phyloP scores from a whole-genome alignment of 2,888 invertebrate species.

The Polymixis lichenea region DNA sequence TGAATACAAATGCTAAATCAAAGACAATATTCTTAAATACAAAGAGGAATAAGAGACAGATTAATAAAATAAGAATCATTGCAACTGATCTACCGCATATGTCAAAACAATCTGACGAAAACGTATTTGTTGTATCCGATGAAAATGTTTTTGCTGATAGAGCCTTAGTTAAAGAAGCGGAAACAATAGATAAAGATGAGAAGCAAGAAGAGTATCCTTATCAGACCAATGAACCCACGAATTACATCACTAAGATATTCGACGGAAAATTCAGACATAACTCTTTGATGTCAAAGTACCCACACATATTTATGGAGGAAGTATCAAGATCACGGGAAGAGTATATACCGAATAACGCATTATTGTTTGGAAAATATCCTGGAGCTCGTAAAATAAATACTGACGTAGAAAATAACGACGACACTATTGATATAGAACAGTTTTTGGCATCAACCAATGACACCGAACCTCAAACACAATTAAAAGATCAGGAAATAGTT shows the following conservation, averaged over 20 bases:
- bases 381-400: slow-evolving; percentile 18
- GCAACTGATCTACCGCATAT: slow-evolving; percentile 72
- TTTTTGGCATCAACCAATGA: slow-evolving; percentile 16
- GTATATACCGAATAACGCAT: slow-evolving; percentile 45
- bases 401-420: slow-evolving; percentile 14
- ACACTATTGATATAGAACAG: slow-evolving; percentile 28
- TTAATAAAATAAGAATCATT: slow-evolving; percentile 81
- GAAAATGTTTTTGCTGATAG: slow-evolving; percentile 80
- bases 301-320: slow-evolving; percentile 83
- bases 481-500: slow-evolving; percentile 69
- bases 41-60: slow-evolving; percentile 80
- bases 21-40: slow-evolving; percentile 76
- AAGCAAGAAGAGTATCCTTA: slow-evolving; percentile 66
- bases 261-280: slow-evolving; percentile 72
- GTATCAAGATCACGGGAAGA: slow-evolving; percentile 73
- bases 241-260: slow-evolving; percentile 65
- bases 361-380: slow-evolving; percentile 52
- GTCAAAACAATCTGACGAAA: slow-evolving; percentile 75
- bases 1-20: slow-evolving; percentile 78
- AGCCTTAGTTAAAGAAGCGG: slow-evolving; percentile 74
- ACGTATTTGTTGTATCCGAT: slow-evolving; percentile 78
- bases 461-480: slow-evolving; percentile 43
- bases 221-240: slow-evolving; percentile 63
- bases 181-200: slow-evolving; percentile 64
- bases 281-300: slow-evolving; percentile 82